Percentiles rank a stretch among this genome's conserved stretches.
Evolutionary conservation across 2,888 invertebrate species (phyloP).

Genomic region (Sthenelais limicola): DNA sequence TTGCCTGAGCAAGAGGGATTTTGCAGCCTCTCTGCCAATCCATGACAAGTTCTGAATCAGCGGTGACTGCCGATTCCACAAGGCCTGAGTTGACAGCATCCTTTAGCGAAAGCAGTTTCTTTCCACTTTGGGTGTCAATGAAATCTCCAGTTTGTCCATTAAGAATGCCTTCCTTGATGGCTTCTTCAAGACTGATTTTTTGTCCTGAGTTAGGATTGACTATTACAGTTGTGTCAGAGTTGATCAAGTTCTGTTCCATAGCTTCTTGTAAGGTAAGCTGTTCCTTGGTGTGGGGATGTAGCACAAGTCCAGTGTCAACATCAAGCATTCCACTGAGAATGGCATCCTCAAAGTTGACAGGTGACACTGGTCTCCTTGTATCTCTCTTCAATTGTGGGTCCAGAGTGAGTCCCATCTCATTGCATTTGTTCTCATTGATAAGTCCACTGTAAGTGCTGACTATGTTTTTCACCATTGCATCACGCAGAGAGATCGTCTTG

Average conservation of each 20-base stretch:
- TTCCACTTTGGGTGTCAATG: slow-evolving; percentile 78
- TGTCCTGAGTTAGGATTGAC: slow-evolving; percentile 58
- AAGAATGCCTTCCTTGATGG: slow-evolving; percentile 78
- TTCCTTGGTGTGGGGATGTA: slow-evolving; percentile 84
- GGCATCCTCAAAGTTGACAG: slow-evolving; percentile 54
- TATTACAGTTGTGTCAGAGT: slow-evolving; percentile 64
- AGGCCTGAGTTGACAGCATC: slow-evolving; percentile 62
- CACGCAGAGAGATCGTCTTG: slow-evolving; percentile 82
- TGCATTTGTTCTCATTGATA: slow-evolving; percentile 54
- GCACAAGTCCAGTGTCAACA: slow-evolving; percentile 78
- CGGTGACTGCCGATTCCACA: slow-evolving; percentile 75
- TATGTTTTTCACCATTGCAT: slow-evolving; percentile 80
- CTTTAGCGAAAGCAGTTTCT: slow-evolving; percentile 76
- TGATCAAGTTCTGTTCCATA: slow-evolving; percentile 73
- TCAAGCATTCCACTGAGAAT: slow-evolving; percentile 74
- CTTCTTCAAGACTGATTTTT: slow-evolving; percentile 74
- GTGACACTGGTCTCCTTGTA: slow-evolving; percentile 31
- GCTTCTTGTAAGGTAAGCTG: slow-evolving; percentile 87
- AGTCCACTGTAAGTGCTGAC: slow-evolving; percentile 53
- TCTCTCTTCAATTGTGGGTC: slow-evolving; percentile 48
- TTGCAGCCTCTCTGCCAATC: slow-evolving; percentile 85
- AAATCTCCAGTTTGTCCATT: slow-evolving; percentile 88
- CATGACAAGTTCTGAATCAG: slow-evolving; percentile 85
- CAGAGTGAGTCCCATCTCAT: slow-evolving; percentile 72
- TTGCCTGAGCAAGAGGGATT: slow-evolving; percentile 81